phyloP scores from a whole-genome alignment of 2,888 invertebrate genomes.

The Bellardia pandia region DNA sequence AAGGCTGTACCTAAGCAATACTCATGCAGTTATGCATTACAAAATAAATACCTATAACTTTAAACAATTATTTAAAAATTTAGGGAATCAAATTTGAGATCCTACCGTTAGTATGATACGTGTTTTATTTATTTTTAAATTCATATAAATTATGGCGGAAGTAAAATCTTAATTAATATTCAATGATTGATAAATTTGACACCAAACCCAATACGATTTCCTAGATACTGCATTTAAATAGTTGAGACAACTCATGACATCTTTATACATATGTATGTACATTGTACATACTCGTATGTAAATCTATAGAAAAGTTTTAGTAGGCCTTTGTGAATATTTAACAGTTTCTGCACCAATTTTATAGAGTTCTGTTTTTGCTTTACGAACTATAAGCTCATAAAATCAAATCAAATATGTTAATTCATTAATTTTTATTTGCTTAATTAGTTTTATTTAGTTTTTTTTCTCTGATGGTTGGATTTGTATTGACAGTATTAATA shows the following conservation, averaged over 20 bases:
- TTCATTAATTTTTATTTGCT: not conserved
- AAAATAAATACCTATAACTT: no score
- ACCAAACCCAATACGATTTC: not conserved
- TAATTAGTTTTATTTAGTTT: not conserved
- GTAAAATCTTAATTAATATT: not conserved
- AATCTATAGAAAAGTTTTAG: no score
- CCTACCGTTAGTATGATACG: no score
- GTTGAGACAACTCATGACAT: not conserved
- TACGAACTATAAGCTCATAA: not conserved
- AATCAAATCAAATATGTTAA: conserved; percentile 5
- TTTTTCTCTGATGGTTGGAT: not conserved
- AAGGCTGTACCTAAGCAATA: no score
- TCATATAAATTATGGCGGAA: not conserved
- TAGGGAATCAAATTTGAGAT: no score
- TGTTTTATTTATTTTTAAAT: not conserved
- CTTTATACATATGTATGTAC: not conserved
- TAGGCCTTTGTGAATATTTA: not conserved
- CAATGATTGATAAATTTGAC: not conserved
- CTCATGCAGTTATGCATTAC: no score
- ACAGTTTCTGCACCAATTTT: not conserved
- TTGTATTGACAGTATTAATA: conserved; percentile 18
- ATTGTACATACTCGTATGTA: no score
- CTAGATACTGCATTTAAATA: not conserved
- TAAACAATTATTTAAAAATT: no score
- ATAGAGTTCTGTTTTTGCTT: not conserved